phyloP scores from a whole-genome alignment of 1,140 invertebrate genomes.

The Lepidurus arcticus region DNA sequence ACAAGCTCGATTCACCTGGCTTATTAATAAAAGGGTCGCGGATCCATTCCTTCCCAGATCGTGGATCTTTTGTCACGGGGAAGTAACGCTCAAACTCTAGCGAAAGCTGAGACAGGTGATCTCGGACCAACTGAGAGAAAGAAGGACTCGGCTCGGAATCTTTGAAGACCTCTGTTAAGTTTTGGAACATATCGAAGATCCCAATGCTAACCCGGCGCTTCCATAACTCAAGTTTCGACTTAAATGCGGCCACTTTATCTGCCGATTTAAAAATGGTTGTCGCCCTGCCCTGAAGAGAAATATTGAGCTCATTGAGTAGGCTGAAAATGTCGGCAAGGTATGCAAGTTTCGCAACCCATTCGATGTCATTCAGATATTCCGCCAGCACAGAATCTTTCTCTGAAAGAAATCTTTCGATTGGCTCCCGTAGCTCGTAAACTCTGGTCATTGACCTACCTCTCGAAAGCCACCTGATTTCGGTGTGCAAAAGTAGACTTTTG shows the following conservation, averaged over 20 bases:
- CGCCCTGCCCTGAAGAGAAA: conserved; percentile 34
- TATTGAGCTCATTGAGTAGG: conserved; percentile 36
- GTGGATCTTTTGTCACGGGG: neutral
- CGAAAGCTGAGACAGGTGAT: neutral
- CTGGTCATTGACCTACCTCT: conserved; percentile 37
- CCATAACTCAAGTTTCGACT: neutral
- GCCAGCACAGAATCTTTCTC: conserved; percentile 31
- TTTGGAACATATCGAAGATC: neutral
- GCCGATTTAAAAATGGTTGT: neutral
- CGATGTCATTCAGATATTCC: conserved; percentile 33
- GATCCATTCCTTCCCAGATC: neutral
- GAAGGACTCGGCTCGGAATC: too few relatives aligned
- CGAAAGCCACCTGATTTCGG: conserved; percentile 40
- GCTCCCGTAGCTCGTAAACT: conserved; percentile 38
- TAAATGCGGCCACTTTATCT: conserved; percentile 1
- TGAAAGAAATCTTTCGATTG: conserved; percentile 37
- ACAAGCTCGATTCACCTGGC: too few relatives aligned
- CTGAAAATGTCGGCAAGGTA: conserved; percentile 36
- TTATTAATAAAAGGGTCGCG: neutral
- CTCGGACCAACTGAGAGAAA: neutral
- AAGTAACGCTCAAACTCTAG: neutral
- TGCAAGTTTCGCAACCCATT: conserved; percentile 35
- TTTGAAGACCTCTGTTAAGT: neutral
- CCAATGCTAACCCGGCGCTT: neutral
- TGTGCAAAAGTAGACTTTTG: conserved; percentile 37